These are phyloP conservation scores for Salvator merianae DNA, from an alignment of 2,113 vertebrate genomes.

Conservation along the genomic window DNA sequence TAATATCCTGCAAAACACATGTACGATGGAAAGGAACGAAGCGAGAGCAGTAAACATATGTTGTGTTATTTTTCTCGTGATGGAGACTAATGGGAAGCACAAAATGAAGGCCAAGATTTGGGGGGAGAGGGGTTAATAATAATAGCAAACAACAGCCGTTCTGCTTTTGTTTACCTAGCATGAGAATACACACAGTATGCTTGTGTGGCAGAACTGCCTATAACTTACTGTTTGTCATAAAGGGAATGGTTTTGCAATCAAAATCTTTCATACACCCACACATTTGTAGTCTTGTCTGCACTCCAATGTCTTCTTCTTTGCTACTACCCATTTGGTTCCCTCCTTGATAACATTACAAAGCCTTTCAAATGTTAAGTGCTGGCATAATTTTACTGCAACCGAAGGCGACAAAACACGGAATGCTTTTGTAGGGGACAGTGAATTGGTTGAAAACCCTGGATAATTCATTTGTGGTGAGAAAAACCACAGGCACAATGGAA, in stretches of 20 bases:
- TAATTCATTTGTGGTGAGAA: fast-evolving
- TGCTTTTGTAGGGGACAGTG: neutral
- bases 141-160: constrained; percentile 45
- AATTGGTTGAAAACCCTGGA: neutral
- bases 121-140: constrained; percentile 29
- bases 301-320: neutral
- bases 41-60: constrained; percentile 67
- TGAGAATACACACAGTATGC: constrained; percentile 48
- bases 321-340: constrained; percentile 33
- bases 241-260: constrained; percentile 52
- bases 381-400: neutral
- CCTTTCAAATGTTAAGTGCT: constrained; percentile 21
- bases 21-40: constrained; percentile 70
- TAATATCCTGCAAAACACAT: constrained; percentile 76
- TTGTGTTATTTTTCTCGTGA: constrained; percentile 67
- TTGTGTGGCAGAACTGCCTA: constrained; percentile 39
- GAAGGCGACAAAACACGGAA: neutral
- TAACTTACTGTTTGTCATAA: constrained; percentile 58
- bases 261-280: constrained; percentile 30
- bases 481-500: no score
- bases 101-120: constrained; percentile 50
- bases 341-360: constrained; percentile 1
- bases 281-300: neutral
- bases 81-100: constrained; percentile 52
- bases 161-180: constrained; percentile 36